phyloP scores from a whole-genome alignment of 2,797 vertebrate genomes.

The Sebastes hopkinsi region DNA sequence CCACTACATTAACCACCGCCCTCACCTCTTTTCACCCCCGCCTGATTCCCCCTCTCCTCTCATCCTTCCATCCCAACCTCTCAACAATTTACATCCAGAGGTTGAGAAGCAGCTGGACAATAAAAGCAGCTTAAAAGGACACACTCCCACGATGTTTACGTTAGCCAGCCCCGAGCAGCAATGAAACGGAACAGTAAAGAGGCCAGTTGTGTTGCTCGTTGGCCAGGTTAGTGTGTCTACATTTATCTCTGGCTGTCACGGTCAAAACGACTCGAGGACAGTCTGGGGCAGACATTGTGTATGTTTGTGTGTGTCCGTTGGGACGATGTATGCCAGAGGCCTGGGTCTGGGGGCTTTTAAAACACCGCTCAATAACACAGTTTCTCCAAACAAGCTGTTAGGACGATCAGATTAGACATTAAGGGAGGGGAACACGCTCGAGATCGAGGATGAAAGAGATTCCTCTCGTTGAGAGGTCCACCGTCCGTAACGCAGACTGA shows the following conservation, averaged over 20 bases:
- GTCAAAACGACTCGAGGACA: slow-evolving; percentile 50
- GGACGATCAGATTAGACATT: slow-evolving; percentile 66
- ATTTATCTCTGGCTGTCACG: slow-evolving; percentile 74
- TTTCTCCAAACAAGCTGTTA: slow-evolving; percentile 71
- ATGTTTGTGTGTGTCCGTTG: slow-evolving; percentile 38
- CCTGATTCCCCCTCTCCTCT: slow-evolving; percentile 23
- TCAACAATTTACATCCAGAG: slow-evolving; percentile 74
- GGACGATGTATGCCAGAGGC: slow-evolving; percentile 21
- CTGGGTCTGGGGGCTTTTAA: slow-evolving; percentile 68
- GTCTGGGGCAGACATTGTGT: slow-evolving; percentile 30
- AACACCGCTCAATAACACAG: slow-evolving; percentile 54
- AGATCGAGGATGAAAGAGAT: slow-evolving; percentile 65
- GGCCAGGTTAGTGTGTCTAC: slow-evolving; percentile 61
- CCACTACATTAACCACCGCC: slow-evolving; percentile 67
- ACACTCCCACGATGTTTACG: slow-evolving; percentile 78
- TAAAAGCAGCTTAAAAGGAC: slow-evolving; percentile 85
- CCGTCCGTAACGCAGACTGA: slow-evolving; percentile 10
- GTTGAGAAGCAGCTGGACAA: slow-evolving; percentile 80
- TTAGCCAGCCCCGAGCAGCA: slow-evolving; percentile 62
- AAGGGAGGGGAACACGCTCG: slow-evolving; percentile 28
- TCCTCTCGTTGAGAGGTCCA: slow-evolving; percentile 21
- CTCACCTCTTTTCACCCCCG: slow-evolving; percentile 41
- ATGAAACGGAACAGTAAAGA: slow-evolving; percentile 73
- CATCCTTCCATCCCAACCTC: slow-evolving; percentile 46
- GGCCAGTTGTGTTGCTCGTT: slow-evolving; percentile 56